These are phyloP conservation scores for Drosophila oshimai DNA, from an alignment of 1,140 invertebrate genomes.

Conservation along the genomic window DNA sequence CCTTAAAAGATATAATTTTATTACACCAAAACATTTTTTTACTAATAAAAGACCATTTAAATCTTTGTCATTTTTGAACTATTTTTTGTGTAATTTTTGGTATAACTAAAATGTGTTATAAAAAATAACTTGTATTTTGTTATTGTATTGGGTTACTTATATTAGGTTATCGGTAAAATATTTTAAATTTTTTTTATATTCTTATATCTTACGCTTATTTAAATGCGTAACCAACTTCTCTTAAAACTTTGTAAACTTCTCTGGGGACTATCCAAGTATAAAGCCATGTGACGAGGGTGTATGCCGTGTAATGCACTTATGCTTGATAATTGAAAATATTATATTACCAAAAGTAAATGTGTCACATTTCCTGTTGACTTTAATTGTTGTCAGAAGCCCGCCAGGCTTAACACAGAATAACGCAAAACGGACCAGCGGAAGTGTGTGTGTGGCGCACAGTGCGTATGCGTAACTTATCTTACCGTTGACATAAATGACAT, in stretches of 20 bases:
- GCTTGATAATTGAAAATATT: constrained; percentile 78
- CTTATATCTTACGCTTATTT: too few relatives aligned
- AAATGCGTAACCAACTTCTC: neutral
- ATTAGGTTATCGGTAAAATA: too few relatives aligned
- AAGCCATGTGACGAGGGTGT: neutral
- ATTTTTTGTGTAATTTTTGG: too few relatives aligned
- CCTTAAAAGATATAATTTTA: too few relatives aligned
- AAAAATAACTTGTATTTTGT: too few relatives aligned
- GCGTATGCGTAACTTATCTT: constrained; percentile 79
- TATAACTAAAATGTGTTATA: too few relatives aligned
- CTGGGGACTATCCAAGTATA: neutral
- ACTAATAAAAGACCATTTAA: too few relatives aligned
- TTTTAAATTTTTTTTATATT: too few relatives aligned
- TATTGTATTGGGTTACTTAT: too few relatives aligned
- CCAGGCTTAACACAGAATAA: constrained; percentile 31
- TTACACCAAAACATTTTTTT: too few relatives aligned
- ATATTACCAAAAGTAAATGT: constrained; percentile 74
- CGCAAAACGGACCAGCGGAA: neutral
- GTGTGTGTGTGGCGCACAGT: constrained; percentile 14
- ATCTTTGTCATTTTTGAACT: too few relatives aligned
- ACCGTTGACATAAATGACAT: constrained; percentile 80
- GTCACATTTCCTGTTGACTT: constrained; percentile 79
- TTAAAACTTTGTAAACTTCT: neutral
- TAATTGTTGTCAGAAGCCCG: constrained; percentile 73
- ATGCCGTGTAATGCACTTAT: constrained; percentile 51